Conservation (phyloP, 2,888 invertebrate species). For the Cynaeus angustus region DNA sequence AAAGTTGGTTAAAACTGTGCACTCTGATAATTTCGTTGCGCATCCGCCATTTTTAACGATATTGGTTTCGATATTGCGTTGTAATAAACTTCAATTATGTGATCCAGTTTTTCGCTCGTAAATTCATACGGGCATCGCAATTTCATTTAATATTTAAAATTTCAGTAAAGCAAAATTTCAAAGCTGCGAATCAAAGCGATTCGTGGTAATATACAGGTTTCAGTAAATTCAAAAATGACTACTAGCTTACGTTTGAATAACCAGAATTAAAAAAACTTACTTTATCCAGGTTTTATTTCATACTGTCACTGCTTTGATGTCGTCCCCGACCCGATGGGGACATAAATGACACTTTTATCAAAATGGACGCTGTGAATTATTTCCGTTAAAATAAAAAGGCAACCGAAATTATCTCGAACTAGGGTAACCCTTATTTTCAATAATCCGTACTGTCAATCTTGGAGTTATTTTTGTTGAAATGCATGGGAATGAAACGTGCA, state of each 20-base stretch:
- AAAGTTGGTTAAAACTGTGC: not conserved
- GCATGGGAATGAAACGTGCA: slow-evolving; percentile 10
- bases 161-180: too few relatives aligned
- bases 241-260: too few relatives aligned
- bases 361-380: slow-evolving; percentile 31
- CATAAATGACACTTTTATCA: slow-evolving; percentile 41
- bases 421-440: slow-evolving; percentile 1
- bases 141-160: not conserved
- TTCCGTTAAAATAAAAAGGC: slow-evolving; percentile 41
- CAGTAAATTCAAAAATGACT: too few relatives aligned
- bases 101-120: slow-evolving; percentile 1
- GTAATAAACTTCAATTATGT: slow-evolving; percentile 4
- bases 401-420: slow-evolving; percentile 17
- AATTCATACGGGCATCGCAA: not conserved
- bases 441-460: slow-evolving; percentile 20
- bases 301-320: slow-evolving; percentile 22
- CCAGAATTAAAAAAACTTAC: too few relatives aligned
- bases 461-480: slow-evolving; percentile 6
- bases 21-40: not conserved
- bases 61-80: slow-evolving; percentile 2
- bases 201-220: too few relatives aligned
- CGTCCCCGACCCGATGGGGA: slow-evolving; percentile 27
- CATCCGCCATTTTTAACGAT: slow-evolving; percentile 2
- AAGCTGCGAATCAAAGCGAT: too few relatives aligned
- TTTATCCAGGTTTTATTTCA: too few relatives aligned